Conservation (phyloP, 2,113 vertebrate species). For the Pandion haliaetus region DNA sequence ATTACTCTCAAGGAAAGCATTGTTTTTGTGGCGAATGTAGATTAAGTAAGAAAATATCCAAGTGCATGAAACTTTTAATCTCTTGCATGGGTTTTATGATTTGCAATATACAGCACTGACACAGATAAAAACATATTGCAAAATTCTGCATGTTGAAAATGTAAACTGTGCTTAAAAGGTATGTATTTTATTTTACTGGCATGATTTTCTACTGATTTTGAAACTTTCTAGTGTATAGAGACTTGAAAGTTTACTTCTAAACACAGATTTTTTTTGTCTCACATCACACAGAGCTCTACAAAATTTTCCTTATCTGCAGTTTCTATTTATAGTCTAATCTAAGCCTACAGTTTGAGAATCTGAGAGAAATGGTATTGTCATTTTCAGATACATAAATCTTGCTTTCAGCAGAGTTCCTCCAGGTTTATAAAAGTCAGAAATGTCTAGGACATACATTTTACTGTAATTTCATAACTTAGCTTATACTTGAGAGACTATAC, state of each 20-base stretch:
- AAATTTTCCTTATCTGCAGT: not conserved
- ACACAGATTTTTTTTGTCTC: not conserved
- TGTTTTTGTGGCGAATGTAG: not conserved
- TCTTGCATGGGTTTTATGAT: not conserved
- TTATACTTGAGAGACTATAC: not conserved
- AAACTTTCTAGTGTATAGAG: not conserved
- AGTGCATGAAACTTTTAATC: not conserved
- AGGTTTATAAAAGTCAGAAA: not conserved
- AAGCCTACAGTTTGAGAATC: not conserved
- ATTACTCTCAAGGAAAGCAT: not conserved
- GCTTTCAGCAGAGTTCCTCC: not conserved
- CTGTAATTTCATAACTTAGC: not conserved
- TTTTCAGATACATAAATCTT: accelerated
- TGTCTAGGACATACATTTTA: not conserved
- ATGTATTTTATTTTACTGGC: not conserved
- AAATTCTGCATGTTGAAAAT: not conserved
- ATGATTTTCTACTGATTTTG: not conserved
- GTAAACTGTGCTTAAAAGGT: not conserved
- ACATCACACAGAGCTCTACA: not conserved
- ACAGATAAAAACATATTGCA: not conserved
- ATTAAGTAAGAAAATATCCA: not conserved
- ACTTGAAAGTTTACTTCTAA: not conserved
- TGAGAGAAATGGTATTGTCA: not conserved
- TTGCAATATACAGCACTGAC: not conserved
- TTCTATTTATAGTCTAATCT: not conserved